Evolutionary conservation across 1,140 invertebrate species (phyloP), one percentile per base, ranked within the genome.

Genomic region (Metopolophium dirhodum): DNA sequence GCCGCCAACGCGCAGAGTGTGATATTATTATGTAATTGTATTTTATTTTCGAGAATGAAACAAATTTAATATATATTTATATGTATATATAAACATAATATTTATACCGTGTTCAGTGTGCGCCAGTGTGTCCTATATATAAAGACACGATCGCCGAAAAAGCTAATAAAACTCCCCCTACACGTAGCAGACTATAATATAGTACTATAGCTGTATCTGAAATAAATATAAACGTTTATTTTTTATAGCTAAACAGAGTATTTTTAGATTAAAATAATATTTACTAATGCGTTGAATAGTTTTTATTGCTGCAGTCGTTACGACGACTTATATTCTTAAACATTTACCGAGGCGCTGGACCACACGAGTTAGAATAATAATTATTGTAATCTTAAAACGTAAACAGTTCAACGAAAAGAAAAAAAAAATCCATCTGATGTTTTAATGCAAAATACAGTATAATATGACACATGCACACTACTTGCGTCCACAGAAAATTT

Each of bases 241-340:
- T 77, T 77, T 77, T 77, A 77, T 18, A 35, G 14, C 18, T n/a
- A 77, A 77, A 4, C 6, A 1, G n/a, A 77, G 30, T 77, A 77
- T 77, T 77, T 77, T 77, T 77, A 77, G 61, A 77, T 77, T 77
- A n/a, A 77, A 35, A 77, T 77, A 77, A 77, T 77, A 77, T 77
- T 77, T 77, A 77, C 30, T 77, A 77, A 77, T 77, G 30, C 30
- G 61, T 77, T 77, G 61, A 20, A 35, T n/a, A 77, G 30, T n/a
- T 77, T 68, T 77, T 77, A 77, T 77, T n/a, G 61, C 61, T 7
- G n/a, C 11, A 18, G 61, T n/a, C 61, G 61, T 77, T 77, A 77
- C 14, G 49, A 18, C 30, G 49, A 18, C 30, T n/a, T 77, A n/a
- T 77, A 77, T 77, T 77, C 61, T 35, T 35, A 77, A 77, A 77